phyloP scores from a whole-genome alignment of 1,140 invertebrate genomes.

The Drosophila ananassae region DNA sequence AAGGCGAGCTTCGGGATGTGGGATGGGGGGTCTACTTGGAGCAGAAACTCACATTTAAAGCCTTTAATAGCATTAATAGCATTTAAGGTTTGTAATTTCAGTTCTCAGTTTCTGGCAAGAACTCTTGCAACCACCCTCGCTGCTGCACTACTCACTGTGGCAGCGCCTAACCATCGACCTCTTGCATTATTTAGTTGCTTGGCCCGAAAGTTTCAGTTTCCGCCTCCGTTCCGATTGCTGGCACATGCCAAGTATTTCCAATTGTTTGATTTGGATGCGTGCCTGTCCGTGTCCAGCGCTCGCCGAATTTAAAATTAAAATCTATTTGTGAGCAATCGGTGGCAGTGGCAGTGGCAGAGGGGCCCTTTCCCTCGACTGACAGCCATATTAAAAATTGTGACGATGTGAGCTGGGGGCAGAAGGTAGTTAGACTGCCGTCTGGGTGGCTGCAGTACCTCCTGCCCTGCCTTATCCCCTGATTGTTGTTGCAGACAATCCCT shows the following conservation, averaged over 20 bases:
- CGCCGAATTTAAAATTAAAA: constrained; percentile 60
- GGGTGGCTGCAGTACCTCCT: constrained; percentile 4
- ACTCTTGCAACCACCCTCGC: constrained; percentile 22
- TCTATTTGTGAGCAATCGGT: constrained; percentile 57
- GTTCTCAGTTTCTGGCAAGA: neutral
- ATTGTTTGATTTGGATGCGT: constrained; percentile 58
- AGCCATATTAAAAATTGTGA: constrained; percentile 50
- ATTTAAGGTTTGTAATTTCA: no score
- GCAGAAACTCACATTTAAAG: no score
- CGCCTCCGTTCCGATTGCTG: constrained; percentile 12
- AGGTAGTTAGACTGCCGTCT: constrained; percentile 46
- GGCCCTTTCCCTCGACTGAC: constrained; percentile 28
- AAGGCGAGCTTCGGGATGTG: neutral
- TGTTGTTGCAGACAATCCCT: constrained; percentile 45
- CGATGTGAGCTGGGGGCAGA: constrained; percentile 42
- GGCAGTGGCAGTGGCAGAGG: constrained; percentile 4
- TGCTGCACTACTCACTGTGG: constrained; percentile 5
- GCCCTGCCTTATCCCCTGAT: constrained; percentile 40
- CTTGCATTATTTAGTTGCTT: constrained; percentile 56
- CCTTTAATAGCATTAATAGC: no score
- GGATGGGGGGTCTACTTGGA: neutral
- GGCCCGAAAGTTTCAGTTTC: constrained; percentile 39
- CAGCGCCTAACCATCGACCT: constrained; percentile 4
- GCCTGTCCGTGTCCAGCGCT: constrained; percentile 16
- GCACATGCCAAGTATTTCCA: constrained; percentile 55